These are phyloP conservation scores for Cepaea hortensis DNA, from an alignment of 2,888 invertebrate genomes.

Conservation along the genomic window DNA sequence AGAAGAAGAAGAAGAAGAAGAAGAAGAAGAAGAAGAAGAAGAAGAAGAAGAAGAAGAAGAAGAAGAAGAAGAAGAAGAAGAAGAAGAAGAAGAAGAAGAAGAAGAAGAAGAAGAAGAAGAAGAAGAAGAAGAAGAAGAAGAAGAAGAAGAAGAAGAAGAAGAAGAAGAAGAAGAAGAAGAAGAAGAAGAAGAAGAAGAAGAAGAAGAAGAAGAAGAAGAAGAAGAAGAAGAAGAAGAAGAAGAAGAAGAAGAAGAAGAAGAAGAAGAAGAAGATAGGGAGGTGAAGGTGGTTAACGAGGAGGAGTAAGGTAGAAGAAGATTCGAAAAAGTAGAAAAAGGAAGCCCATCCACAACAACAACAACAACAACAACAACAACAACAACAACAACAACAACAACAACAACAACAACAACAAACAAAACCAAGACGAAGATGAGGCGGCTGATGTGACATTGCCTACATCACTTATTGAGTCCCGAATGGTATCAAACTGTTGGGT, in stretches of 20 bases:
- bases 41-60: constrained; percentile 18
- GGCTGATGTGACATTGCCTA: too few species aligned
- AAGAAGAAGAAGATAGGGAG: neutral
- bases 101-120: constrained; percentile 1
- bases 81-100: constrained; percentile 18
- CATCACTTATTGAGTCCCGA: too few species aligned
- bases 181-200: constrained; percentile 11
- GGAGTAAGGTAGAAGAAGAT: neutral
- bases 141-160: constrained; percentile 14
- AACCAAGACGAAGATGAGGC: too few species aligned
- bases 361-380: too few species aligned
- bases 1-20: too few species aligned
- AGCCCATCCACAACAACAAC: too few species aligned
- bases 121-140: neutral
- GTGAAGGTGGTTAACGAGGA: too few species aligned
- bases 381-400: too few species aligned
- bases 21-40: too few species aligned
- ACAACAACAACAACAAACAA: too few species aligned
- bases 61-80: constrained; percentile 27
- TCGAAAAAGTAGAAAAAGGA: neutral
- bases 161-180: constrained; percentile 14
- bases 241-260: neutral
- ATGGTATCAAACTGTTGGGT: too few species aligned
- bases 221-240: constrained; percentile 1
- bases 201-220: neutral